Evolutionary conservation across 2,113 vertebrate genomes (phyloP), one percentile per base, ranked within the genome.

Genomic region (Eubucco bourcierii): DNA sequence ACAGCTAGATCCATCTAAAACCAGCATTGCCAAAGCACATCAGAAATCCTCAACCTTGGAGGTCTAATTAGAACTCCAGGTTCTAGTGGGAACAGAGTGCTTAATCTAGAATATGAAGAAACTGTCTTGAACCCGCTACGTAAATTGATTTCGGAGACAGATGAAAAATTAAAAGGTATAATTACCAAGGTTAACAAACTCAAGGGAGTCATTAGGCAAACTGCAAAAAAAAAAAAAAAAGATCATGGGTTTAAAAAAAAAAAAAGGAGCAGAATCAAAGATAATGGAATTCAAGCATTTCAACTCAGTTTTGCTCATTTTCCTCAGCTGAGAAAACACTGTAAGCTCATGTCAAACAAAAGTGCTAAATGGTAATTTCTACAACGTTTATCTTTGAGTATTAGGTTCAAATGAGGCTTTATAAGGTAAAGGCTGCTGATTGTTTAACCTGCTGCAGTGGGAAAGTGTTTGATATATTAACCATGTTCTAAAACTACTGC

Each of bases 101-200:
- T 91, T 84, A 10, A 23, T 75, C 65, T 29, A 66, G 44, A 93
- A 78, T 85, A 50, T 10, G 27, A 94, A 75, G 47, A 80, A 87
- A 47, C 39, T 47, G 4, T 28, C 76, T 85, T 77, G 68, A 72
- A 81, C 84, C 31, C 64, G 34, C 50, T 55, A 31, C 33, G 72
- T 61, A 86, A 72, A 80, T 33, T 61, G 47, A 93, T 79, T 65
- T 50, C 61, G 87, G 58, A 74, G 79, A 66, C 1, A 55, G 63
- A 89, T 64, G 56, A 90, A 90, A 89, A 95, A 86, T 91, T 90
- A 91, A 94, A 81, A 52, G 66, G 44, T 50, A 37, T 73, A 46
- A 94, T 93, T 85, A 63, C 41, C 75, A 84, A 93, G 66, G 82
- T 91, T 93, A 94, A 90, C 64, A 64, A 91, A 91, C 85, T 95